Base-by-base conservation (phyloP, 2,797 vertebrate species). In the Chelon auratus region DNA sequence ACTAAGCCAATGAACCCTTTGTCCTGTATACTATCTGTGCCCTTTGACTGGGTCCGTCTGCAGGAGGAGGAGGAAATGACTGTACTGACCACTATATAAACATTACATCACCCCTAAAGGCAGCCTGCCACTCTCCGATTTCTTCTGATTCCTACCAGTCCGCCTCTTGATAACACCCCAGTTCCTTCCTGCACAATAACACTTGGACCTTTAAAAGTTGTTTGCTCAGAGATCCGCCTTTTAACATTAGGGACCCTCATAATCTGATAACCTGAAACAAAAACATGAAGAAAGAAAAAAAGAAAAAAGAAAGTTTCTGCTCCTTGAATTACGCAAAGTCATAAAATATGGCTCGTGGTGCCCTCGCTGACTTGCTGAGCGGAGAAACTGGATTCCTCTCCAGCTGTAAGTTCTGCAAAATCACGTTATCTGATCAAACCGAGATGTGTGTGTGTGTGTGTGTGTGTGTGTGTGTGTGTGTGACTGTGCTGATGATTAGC, bases 161-260 rank as follows among this genome's bases (percentile, higher is more conserved):
- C 55, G 71, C 66, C 72, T 83, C 74, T 83, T 77, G 92, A 93
- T 92, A 92, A 92, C 74, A 53, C 54, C 58, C 63, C 24, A 73
- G 80, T 93, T 93, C 93, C 92, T 92, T 93, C 92, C 92, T 87
- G 77, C 50, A 57, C 74, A 85, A 86, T 79, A 90, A 91, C 86
- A 90, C 80, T 67, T 59, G 10, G 47, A 72, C 72, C 47, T 81
- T 62, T 14, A 43, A 43, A 48, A 48, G 61, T 33, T 61, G 62
- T 83, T 82, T 80, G 67, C 72, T 70, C 73, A 78, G 30, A 36
- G 68, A 69, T 77, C 67, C 62, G 63, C 53, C 79, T 50, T 68
- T 86, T 77, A 76, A 81, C 78, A 73, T 71, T 45, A 80, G 7
- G 7, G 22, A 30, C 50, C 54, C 62, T 83, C 20, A 72, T 30